Conservation (phyloP, 1,140 invertebrate genomes). For the Dufourea novaeangliae region DNA sequence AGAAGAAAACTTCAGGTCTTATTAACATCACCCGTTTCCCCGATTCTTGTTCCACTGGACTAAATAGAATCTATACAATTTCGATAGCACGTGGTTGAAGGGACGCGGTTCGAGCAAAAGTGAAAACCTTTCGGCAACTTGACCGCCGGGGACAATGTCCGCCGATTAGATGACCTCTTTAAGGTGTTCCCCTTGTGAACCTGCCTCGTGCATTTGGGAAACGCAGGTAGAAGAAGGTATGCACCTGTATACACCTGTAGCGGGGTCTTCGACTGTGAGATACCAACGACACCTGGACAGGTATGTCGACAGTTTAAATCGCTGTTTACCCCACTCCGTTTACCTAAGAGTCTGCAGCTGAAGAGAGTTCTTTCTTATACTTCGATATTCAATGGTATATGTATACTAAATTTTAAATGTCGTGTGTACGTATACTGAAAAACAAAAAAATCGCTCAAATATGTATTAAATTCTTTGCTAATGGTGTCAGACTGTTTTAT, state of each 20-base stretch:
- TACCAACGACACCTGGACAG: not conserved
- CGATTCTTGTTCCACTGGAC: not conserved
- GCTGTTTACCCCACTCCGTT: not conserved
- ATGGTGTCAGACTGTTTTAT: too few species aligned
- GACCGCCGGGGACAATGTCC: conserved; percentile 51
- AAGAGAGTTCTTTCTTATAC: too few species aligned
- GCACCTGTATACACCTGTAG: conserved; percentile 32
- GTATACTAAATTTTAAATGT: too few species aligned
- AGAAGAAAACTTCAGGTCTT: not conserved
- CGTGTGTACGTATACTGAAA: too few species aligned
- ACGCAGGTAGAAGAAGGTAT: conserved; percentile 15
- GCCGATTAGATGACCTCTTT: conserved; percentile 65
- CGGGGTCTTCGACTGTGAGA: not conserved
- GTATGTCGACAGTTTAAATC: not conserved
- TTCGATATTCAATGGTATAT: too few species aligned
- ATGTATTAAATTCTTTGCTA: too few species aligned
- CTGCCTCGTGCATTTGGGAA: conserved; percentile 38
- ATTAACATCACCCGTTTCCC: conserved; percentile 23
- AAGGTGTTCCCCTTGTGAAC: conserved; percentile 27
- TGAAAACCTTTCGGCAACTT: conserved; percentile 24
- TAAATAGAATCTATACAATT: not conserved
- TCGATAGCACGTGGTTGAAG: conserved; percentile 21
- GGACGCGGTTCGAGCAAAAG: conserved; percentile 27
- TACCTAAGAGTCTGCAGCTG: too few species aligned
- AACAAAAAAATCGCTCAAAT: too few species aligned